Base-by-base conservation (phyloP, 1,140 invertebrate species). In the Eumaeus atala region DNA sequence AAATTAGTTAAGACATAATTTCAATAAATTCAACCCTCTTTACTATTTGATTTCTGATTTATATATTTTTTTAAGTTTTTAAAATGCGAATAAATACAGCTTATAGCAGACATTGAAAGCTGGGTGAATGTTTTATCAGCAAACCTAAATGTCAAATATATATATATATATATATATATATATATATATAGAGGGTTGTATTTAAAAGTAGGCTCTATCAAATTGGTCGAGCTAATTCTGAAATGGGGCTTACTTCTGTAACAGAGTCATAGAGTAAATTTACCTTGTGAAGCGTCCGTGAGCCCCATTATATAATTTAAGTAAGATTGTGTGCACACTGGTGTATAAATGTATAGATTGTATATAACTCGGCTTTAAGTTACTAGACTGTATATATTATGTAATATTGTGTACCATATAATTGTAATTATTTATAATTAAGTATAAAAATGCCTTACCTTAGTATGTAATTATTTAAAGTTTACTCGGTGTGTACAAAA, bases 361-460 rank as follows among this genome's bases (percentile, higher is more conserved):
- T 78, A 77, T 70, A 80, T 57, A 74, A 64, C 62, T 77, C 71
- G 64, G 70, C 71, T 79, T 79, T 78, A 78, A 83, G 70, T 70
- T 72, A 67, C 74, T 74, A 82, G 79, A 83, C 78, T 84, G 78
- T 84, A 71, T 74, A 84, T 78, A 83, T 66, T 76, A 70, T 44
- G 71, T 64, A 58, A 65, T 62, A 61, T 59, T 67, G 70, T 83
- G 73, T 85, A 84, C 51, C 70, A 76, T 74, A 74, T 77, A 78
- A 74, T 74, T 81, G 74, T 84, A 82, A 80, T 75, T 68, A 74
- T 70, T 58, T 80, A 84, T 84, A 80, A 80, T 79, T 84, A 81
- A 76, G 70, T 70, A 74, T 77, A 60, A 72, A 73, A 66, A 83
- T 82, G 79, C 77, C 77, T 80, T 80, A 82, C 71, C 62, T 67